Percentiles rank a stretch among this genome's conserved stretches.
Conservation (phyloP, 1,140 invertebrate species). For the Argopecten irradians region DNA sequence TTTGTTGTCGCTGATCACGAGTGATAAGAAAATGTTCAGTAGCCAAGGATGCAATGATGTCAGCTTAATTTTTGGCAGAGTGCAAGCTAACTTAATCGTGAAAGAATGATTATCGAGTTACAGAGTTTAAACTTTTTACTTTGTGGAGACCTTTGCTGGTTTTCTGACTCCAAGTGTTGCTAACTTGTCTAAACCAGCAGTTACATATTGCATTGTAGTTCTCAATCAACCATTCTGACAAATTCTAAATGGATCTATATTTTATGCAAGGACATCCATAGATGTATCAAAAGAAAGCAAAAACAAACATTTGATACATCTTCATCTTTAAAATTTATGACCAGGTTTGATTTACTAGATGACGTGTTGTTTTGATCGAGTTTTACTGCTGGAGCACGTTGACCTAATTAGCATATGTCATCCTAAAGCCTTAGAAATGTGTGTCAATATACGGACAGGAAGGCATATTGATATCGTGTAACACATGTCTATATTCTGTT, state of each 20-base stretch:
- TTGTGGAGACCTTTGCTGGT: neutral
- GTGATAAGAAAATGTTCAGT: neutral
- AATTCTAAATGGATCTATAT: neutral
- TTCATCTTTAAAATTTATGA: neutral
- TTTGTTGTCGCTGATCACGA: neutral
- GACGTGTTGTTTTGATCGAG: neutral
- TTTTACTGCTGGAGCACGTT: neutral
- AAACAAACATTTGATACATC: neutral
- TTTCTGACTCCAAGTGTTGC: neutral
- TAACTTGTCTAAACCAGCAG: neutral
- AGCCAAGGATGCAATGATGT: neutral
- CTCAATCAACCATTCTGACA: neutral
- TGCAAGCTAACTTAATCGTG: slow-evolving; percentile 11
- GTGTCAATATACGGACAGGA: neutral
- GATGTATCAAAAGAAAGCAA: neutral
- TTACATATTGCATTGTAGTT: neutral
- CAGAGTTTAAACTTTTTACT: neutral
- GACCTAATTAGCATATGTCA: slow-evolving; percentile 22
- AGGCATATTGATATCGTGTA: neutral
- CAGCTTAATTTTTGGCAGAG: neutral
- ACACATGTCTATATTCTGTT: neutral
- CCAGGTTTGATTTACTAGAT: neutral
- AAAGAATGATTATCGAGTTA: neutral
- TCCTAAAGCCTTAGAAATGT: neutral
- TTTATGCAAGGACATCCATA: neutral